These are phyloP conservation scores for Drosophila incognita DNA, from an alignment of 2,888 invertebrate species.

Conservation along the genomic window DNA sequence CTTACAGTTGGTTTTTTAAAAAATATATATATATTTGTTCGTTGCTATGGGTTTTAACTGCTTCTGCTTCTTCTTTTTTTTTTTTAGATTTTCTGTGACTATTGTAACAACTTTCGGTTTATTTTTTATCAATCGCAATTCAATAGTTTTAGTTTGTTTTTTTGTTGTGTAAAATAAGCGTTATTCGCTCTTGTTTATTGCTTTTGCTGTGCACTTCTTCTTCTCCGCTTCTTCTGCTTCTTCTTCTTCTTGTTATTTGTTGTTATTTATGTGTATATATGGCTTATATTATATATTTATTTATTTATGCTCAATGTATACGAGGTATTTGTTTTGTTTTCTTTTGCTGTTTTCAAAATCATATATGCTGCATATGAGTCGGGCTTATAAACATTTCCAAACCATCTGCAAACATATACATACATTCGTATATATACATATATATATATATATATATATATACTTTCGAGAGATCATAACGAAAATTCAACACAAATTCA, in stretches of 20 bases:
- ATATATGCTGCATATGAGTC: slow-evolving; percentile 26
- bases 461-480: slow-evolving; percentile 48
- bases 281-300: slow-evolving; percentile 50
- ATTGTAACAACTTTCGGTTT: slow-evolving; percentile 62
- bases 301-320: slow-evolving; percentile 66
- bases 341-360: slow-evolving; percentile 29
- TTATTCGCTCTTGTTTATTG: slow-evolving; percentile 59
- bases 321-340: slow-evolving; percentile 66
- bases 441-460: neutral
- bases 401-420: slow-evolving; percentile 13
- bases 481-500: slow-evolving; percentile 19
- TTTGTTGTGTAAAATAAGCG: slow-evolving; percentile 58
- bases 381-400: slow-evolving; percentile 17
- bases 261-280: slow-evolving; percentile 27
- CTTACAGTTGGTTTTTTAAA: slow-evolving; percentile 48
- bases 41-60: slow-evolving; percentile 32
- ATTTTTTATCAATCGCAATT: neutral
- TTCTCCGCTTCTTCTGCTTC: slow-evolving; percentile 3
- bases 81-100: slow-evolving; percentile 33
- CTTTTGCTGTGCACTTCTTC: slow-evolving; percentile 44
- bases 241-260: slow-evolving; percentile 11
- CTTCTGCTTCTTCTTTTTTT: neutral
- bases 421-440: neutral
- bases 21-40: slow-evolving; percentile 39
- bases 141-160: neutral